Percentiles rank a stretch among this genome's conserved stretches.
These are phyloP conservation scores for Manis javanica DNA, from an alignment of 2,797 vertebrate species.

Conservation along the genomic window DNA sequence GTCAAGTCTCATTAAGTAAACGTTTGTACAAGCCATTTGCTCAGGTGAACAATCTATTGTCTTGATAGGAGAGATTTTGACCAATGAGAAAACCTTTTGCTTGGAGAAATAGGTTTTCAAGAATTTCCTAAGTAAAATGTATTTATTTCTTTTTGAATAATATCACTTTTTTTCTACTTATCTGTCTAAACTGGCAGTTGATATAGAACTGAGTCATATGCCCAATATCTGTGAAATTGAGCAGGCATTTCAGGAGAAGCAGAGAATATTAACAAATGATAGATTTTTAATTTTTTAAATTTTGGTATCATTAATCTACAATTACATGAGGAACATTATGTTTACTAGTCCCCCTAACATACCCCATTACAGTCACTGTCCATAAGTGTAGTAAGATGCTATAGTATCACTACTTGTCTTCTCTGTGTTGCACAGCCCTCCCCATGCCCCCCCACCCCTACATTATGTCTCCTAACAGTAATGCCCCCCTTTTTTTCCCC, in stretches of 20 bases:
- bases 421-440: too few relatives aligned
- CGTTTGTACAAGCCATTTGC: background rate
- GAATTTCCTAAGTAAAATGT: background rate
- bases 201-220: background rate
- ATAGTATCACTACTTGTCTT: too few relatives aligned
- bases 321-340: too few relatives aligned
- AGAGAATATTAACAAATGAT: background rate
- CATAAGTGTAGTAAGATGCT: too few relatives aligned
- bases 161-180: background rate
- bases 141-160: background rate
- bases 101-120: background rate
- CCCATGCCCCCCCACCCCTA: too few relatives aligned
- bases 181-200: background rate
- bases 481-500: too few relatives aligned
- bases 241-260: background rate
- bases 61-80: background rate
- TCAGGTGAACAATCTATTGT: background rate
- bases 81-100: background rate
- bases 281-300: background rate
- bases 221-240: background rate
- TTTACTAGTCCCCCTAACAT: too few relatives aligned
- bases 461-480: too few relatives aligned
- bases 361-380: too few relatives aligned
- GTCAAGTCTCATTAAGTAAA: background rate
- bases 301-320: too few relatives aligned